Conservation (phyloP, 2,113 vertebrate species). For the Peromyscus polionotus region DNA sequence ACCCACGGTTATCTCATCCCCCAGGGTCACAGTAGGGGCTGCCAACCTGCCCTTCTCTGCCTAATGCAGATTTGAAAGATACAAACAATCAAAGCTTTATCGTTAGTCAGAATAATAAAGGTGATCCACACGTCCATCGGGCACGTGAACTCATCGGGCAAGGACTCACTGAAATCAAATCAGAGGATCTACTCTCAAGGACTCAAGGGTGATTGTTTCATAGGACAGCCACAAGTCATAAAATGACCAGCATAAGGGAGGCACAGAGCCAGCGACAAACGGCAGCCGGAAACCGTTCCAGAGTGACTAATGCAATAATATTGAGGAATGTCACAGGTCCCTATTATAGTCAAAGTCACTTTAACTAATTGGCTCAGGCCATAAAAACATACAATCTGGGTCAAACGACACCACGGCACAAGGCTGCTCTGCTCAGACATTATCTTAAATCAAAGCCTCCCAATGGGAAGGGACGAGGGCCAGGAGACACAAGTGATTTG, state of each 20-base stretch:
- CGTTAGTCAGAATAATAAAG: conserved; percentile 51
- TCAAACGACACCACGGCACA: conserved; percentile 45
- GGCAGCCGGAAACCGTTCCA: conserved; percentile 54
- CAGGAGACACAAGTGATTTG: conserved; percentile 21
- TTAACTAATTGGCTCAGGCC: conserved; percentile 76
- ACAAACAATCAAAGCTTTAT: background rate
- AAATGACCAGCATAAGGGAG: conserved; percentile 67
- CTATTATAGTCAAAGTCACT: conserved; percentile 79
- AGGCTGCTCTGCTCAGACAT: conserved; percentile 63
- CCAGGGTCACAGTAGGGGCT: background rate
- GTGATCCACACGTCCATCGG: background rate
- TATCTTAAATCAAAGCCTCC: conserved; percentile 78
- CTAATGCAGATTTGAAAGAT: conserved; percentile 32
- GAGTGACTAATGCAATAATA: conserved; percentile 32
- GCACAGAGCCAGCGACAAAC: conserved; percentile 50
- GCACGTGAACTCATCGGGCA: background rate
- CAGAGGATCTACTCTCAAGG: conserved; percentile 71
- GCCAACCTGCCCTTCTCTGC: background rate
- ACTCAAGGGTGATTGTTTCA: conserved; percentile 70
- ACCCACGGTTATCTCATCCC: background rate
- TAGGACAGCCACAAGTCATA: conserved; percentile 52
- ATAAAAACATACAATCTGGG: conserved; percentile 75
- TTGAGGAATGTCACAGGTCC: conserved; percentile 71
- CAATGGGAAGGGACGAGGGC: conserved; percentile 35
- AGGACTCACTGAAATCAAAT: conserved; percentile 50